Evolutionary conservation across 1,140 invertebrate genomes (phyloP).

Genomic region (Branchinecta lynchi): DNA sequence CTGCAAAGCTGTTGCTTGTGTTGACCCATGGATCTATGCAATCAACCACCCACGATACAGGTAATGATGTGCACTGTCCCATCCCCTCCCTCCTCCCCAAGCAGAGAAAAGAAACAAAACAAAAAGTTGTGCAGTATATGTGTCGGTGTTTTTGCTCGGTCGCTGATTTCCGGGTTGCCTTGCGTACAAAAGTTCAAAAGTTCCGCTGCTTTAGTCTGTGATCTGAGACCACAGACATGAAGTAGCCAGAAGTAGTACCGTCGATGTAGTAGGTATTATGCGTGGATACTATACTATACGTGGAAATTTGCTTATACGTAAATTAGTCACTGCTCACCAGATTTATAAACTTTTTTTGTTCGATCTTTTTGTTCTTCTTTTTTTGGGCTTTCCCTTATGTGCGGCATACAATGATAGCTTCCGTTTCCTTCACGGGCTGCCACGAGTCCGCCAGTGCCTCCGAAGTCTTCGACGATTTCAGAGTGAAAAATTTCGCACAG

Average conservation of each 20-base stretch:
- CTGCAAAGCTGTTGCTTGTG: constrained; percentile 66
- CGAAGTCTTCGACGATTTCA: constrained; percentile 59
- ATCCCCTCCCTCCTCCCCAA: constrained; percentile 44
- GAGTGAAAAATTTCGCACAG: too few relatives aligned
- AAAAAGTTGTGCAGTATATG: constrained; percentile 24
- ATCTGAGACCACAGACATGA: constrained; percentile 25
- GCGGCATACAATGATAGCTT: too few relatives aligned
- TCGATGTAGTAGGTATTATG: constrained; percentile 35
- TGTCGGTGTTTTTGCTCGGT: neutral
- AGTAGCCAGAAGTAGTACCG: too few relatives aligned
- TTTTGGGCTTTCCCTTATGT: too few relatives aligned
- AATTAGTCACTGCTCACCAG: too few relatives aligned
- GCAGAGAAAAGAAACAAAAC: too few relatives aligned
- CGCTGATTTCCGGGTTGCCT: neutral
- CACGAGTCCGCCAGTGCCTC: constrained; percentile 73
- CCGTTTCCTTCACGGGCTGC: too few relatives aligned
- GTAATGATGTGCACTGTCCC: constrained; percentile 29
- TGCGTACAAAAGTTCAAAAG: constrained; percentile 61
- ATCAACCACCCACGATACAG: constrained; percentile 75
- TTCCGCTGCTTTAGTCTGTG: constrained; percentile 35
- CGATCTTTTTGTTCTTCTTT: too few relatives aligned
- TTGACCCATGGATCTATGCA: constrained; percentile 73
- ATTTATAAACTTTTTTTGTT: too few relatives aligned
- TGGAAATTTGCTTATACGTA: too few relatives aligned
- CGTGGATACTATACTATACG: constrained; percentile 68